phyloP scores from a whole-genome alignment of 2,888 invertebrate species.

The Matsumyia berberina region DNA sequence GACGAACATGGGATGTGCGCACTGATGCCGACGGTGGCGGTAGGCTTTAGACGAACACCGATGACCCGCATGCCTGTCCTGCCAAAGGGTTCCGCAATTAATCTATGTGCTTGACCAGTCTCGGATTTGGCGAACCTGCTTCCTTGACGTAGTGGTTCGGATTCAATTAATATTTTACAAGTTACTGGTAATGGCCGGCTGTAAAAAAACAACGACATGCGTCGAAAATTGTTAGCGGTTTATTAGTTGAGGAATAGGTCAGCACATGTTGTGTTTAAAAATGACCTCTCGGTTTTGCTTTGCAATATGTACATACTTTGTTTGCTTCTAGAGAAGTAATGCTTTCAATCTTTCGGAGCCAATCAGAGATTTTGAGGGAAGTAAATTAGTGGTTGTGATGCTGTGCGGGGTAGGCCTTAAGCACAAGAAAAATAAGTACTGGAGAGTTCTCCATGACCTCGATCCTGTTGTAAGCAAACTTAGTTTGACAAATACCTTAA shows the following conservation, averaged over 20 bases:
- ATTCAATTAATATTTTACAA: conserved; percentile 73
- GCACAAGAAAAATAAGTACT: too few species aligned
- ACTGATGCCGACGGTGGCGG: conserved; percentile 33
- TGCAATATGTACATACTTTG: conserved; percentile 52
- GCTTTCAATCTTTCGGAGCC: not conserved
- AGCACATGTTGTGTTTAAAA: conserved; percentile 6
- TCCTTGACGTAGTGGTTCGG: conserved; percentile 54
- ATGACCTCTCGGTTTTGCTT: conserved; percentile 22
- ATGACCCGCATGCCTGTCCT: conserved; percentile 62
- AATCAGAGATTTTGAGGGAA: not conserved
- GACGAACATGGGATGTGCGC: conserved; percentile 36
- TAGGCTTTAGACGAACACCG: conserved; percentile 49
- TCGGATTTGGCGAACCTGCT: conserved; percentile 63
- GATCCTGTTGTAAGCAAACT: too few species aligned
- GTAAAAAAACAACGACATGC: conserved; percentile 8
- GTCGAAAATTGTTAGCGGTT: not conserved
- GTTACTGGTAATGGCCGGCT: conserved; percentile 32
- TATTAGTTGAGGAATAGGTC: conserved; percentile 19
- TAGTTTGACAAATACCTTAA: too few species aligned
- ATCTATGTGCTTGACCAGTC: conserved; percentile 67
- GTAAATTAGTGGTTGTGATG: too few species aligned
- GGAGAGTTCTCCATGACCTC: too few species aligned
- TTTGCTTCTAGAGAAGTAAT: conserved; percentile 39
- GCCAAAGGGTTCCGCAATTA: conserved; percentile 69
- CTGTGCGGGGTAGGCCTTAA: too few species aligned